Percentiles rank a stretch among this genome's conserved stretches.
Evolutionary conservation across 1,140 invertebrate species (phyloP).

Genomic region (Nilaparvata lugens): DNA sequence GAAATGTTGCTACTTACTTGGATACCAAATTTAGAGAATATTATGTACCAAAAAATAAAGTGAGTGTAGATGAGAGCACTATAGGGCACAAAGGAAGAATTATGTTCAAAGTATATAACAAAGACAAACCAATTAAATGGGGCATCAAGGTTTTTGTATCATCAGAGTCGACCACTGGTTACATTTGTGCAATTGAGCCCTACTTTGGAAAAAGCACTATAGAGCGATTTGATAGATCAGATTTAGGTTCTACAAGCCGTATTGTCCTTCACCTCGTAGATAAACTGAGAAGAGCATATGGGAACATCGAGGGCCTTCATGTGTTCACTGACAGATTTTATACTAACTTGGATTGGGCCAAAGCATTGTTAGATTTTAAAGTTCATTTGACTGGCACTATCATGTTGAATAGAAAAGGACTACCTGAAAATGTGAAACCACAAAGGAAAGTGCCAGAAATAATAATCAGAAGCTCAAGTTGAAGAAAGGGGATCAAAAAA

Average conservation of each 20-base stretch:
- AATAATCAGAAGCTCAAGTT: background rate
- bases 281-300: background rate
- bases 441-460: background rate
- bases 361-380: slow-evolving; percentile 1
- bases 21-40: background rate
- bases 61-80: background rate
- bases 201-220: slow-evolving; percentile 7
- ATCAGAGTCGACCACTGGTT: background rate
- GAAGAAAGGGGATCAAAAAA: background rate
- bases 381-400: slow-evolving; percentile 5
- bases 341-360: background rate
- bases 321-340: slow-evolving; percentile 6
- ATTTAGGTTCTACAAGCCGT: background rate
- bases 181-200: slow-evolving; percentile 10
- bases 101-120: slow-evolving; percentile 3
- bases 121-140: no score
- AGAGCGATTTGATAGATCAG: background rate
- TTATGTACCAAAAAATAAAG: background rate
- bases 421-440: background rate
- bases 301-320: slow-evolving; percentile 2
- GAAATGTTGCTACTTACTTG: background rate
- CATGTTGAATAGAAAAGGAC: background rate
- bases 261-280: background rate
- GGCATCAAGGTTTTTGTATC: slow-evolving; percentile 10
- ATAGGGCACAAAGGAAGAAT: background rate